Conservation (phyloP, 2,888 invertebrate species). For the Epistrophe grossulariae region DNA sequence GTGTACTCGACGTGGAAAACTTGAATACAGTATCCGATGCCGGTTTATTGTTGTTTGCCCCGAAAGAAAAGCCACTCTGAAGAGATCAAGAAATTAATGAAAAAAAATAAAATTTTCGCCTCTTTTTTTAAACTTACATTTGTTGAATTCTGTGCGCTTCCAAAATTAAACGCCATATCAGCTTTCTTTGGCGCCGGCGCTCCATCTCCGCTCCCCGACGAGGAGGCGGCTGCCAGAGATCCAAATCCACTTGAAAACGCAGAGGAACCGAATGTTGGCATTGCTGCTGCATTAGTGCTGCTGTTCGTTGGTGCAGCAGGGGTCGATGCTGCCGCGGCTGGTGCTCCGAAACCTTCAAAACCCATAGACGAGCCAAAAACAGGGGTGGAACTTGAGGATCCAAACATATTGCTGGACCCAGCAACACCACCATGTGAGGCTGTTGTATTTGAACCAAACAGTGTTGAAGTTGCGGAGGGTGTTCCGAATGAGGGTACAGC, state of each 20-base stretch:
- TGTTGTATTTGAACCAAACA: constrained; percentile 71
- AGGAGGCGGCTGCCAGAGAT: constrained; percentile 66
- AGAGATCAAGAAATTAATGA: constrained; percentile 8
- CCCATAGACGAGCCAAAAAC: constrained; percentile 49
- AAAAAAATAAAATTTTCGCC: neutral
- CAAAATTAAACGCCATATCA: constrained; percentile 80
- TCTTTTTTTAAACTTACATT: constrained; percentile 40
- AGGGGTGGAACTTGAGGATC: constrained; percentile 56
- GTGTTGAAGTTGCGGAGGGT: constrained; percentile 71
- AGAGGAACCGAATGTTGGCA: constrained; percentile 71
- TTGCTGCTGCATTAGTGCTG: constrained; percentile 37
- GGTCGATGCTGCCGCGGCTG: constrained; percentile 47
- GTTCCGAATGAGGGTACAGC: constrained; percentile 75
- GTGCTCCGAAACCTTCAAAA: constrained; percentile 64
- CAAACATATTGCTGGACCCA: constrained; percentile 68
- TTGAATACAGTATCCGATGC: constrained; percentile 77
- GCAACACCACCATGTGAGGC: constrained; percentile 76
- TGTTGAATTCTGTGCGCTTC: constrained; percentile 66
- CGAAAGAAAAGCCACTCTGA: constrained; percentile 76
- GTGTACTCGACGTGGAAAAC: constrained; percentile 73
- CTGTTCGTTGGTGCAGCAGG: constrained; percentile 47
- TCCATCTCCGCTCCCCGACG: constrained; percentile 70
- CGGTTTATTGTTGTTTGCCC: constrained; percentile 73
- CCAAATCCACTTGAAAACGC: constrained; percentile 76
- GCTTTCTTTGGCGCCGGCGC: constrained; percentile 78